These are phyloP conservation scores for Endomychus coccineus DNA, from an alignment of 2,888 invertebrate species.

Conservation along the genomic window DNA sequence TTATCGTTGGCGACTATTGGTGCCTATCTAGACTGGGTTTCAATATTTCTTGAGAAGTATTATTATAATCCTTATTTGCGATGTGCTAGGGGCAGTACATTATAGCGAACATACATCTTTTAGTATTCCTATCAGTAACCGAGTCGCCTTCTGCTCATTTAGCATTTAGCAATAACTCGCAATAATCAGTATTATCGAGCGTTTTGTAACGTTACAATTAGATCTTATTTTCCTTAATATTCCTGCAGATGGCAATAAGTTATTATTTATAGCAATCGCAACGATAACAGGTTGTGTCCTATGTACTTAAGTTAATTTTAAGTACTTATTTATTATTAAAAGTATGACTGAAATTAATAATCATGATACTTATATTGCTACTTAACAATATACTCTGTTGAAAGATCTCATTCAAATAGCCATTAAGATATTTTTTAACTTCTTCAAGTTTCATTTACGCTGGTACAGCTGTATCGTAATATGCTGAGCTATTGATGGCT, in stretches of 20 bases:
- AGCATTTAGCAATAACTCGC: constrained; percentile 50
- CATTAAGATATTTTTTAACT: too few relatives aligned
- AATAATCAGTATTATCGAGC: constrained; percentile 46
- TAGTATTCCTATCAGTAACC: constrained; percentile 16
- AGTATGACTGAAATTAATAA: constrained; percentile 30
- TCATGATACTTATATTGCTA: too few relatives aligned
- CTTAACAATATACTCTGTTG: constrained; percentile 27
- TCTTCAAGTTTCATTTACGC: too few relatives aligned
- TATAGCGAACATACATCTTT: constrained; percentile 10
- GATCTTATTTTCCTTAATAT: constrained; percentile 20
- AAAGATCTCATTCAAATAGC: constrained; percentile 34
- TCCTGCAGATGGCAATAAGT: constrained; percentile 32
- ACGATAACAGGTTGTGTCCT: constrained; percentile 27
- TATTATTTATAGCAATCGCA: constrained; percentile 17
- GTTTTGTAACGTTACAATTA: constrained; percentile 5
- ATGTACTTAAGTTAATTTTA: constrained; percentile 32
- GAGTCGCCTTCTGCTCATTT: constrained; percentile 38
- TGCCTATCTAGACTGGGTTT: background rate
- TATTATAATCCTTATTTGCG: constrained; percentile 28
- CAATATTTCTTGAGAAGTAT: constrained; percentile 14
- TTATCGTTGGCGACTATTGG: constrained; percentile 35
- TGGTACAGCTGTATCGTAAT: constrained; percentile 35
- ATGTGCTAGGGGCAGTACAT: constrained; percentile 32
- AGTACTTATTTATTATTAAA: constrained; percentile 27
- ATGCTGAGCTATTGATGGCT: constrained; percentile 29